Evolutionary conservation across 1,140 invertebrate species (phyloP).

Genomic region (Drosophila melanogaster): DNA sequence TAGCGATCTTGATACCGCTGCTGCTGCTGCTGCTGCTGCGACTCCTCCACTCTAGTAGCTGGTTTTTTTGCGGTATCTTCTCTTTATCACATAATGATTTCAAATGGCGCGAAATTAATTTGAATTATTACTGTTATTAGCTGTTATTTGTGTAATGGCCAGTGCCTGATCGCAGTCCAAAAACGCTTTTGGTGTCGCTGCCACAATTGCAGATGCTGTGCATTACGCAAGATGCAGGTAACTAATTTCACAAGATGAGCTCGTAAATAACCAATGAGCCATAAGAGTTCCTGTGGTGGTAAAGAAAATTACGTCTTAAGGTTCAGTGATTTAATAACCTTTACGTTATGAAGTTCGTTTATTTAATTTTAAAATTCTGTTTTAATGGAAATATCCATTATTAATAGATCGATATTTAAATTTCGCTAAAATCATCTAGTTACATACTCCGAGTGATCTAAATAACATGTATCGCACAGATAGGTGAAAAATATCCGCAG

Average conservation of each 20-base stretch:
- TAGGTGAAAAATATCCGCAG: not conserved
- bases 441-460: not conserved
- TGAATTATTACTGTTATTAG: constrained; percentile 81
- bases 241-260: constrained; percentile 26
- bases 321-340: not conserved
- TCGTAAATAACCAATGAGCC: constrained; percentile 67
- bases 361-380: too few species aligned
- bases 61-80: constrained; percentile 22
- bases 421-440: not conserved
- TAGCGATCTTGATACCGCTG: constrained; percentile 63
- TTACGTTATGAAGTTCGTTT: too few species aligned
- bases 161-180: constrained; percentile 30
- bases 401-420: not conserved
- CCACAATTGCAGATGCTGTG: constrained; percentile 52
- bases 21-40: not conserved
- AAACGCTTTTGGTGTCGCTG: constrained; percentile 5
- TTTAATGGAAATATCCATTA: too few species aligned
- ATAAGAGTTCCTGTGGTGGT: too few species aligned
- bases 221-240: constrained; percentile 60
- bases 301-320: not conserved
- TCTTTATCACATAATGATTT: constrained; percentile 78
- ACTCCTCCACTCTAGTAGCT: constrained; percentile 7
- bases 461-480: not conserved
- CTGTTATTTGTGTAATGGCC: constrained; percentile 60
- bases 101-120: constrained; percentile 76